Evolutionary conservation across 2,797 vertebrate species (phyloP).

Genomic region (Aythya fuligula): DNA sequence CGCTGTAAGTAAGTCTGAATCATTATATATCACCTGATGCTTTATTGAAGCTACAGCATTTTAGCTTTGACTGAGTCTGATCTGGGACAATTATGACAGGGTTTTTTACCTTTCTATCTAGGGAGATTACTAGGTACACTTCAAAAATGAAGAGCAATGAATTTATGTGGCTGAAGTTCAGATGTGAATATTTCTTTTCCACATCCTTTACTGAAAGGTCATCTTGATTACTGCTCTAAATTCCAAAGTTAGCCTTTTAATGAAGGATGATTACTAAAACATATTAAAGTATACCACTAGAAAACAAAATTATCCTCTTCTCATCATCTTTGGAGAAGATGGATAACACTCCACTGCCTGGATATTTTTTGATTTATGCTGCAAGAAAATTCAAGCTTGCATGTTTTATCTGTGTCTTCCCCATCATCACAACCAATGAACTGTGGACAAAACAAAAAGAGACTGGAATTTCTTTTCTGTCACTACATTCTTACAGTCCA

Average conservation of each 20-base stretch:
- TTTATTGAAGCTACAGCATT: not conserved
- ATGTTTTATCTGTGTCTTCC: not conserved
- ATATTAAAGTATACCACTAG: not conserved
- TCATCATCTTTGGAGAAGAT: not conserved
- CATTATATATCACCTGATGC: not conserved
- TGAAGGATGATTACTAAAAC: not conserved
- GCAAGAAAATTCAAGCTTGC: not conserved
- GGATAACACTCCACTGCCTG: not conserved
- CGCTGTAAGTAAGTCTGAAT: not conserved
- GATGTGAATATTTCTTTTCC: not conserved
- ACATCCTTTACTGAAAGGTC: not conserved
- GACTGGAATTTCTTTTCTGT: not conserved
- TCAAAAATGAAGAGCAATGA: not conserved
- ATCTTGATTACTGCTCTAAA: not conserved
- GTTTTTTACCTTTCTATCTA: not conserved
- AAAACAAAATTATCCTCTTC: not conserved
- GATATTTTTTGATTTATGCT: not conserved
- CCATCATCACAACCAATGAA: not conserved
- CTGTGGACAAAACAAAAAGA: not conserved
- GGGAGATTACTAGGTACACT: not conserved
- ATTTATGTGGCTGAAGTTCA: not conserved
- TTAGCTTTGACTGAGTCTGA: not conserved
- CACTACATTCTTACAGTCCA: not conserved
- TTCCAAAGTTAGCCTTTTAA: not conserved
- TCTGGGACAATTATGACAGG: not conserved